Evolutionary conservation across 2,888 invertebrate species (phyloP).

Genomic region (Trachelus troglodyta): DNA sequence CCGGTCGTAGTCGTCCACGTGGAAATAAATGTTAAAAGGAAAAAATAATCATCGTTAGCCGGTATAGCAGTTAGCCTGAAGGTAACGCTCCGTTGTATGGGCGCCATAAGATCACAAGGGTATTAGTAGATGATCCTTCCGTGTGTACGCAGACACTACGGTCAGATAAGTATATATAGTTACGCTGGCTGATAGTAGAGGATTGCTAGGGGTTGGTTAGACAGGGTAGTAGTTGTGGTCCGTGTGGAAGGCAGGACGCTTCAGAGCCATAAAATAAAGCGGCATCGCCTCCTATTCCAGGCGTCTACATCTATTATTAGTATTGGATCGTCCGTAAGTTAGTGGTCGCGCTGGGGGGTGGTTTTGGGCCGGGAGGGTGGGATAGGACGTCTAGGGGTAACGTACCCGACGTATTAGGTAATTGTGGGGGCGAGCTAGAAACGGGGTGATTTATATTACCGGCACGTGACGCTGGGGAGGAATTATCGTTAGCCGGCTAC

Average conservation of each 20-base stretch:
- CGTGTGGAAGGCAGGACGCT: neutral
- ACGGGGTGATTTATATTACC: conserved; percentile 60
- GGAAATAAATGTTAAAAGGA: conserved; percentile 15
- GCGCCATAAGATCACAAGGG: neutral
- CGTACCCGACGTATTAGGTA: conserved; percentile 57
- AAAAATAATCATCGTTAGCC: conserved; percentile 3
- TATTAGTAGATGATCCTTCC: neutral
- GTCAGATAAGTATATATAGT: neutral
- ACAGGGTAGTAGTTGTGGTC: neutral
- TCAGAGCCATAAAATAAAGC: conserved; percentile 3
- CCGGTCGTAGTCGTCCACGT: neutral
- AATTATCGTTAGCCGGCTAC: conserved; percentile 57
- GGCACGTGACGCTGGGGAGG: conserved; percentile 58
- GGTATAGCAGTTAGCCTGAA: neutral
- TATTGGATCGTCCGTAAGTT: conserved; percentile 45
- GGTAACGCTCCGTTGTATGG: neutral
- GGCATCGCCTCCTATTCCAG: neutral
- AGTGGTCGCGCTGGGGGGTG: conserved; percentile 33
- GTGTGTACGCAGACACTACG: neutral
- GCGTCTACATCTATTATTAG: conserved; percentile 46
- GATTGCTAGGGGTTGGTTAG: neutral
- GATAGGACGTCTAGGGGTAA: conserved; percentile 45
- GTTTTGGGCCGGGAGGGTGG: conserved; percentile 27
- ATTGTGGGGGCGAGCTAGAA: conserved; percentile 51
- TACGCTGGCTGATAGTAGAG: neutral